Evolutionary conservation across 1,140 invertebrate genomes (phyloP).

Genomic region (Drosophila orosa): DNA sequence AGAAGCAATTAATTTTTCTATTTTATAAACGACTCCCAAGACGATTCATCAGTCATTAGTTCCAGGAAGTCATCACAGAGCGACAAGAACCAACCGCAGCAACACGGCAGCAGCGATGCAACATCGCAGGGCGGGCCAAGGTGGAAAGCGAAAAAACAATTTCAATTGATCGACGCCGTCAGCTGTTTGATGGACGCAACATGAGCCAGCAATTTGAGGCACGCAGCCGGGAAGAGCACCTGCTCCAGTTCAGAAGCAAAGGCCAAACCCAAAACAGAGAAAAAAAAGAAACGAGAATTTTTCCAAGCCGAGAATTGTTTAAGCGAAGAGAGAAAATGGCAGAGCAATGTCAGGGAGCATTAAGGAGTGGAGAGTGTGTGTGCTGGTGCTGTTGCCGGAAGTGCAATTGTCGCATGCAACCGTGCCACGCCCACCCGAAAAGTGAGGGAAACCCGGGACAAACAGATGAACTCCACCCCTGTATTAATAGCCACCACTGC

Average conservation of each 20-base stretch:
- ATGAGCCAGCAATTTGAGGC: constrained; percentile 73
- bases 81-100: constrained; percentile 30
- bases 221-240: constrained; percentile 59
- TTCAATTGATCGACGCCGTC: constrained; percentile 68
- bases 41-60: constrained; percentile 43
- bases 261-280: constrained; percentile 14
- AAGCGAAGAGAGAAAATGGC: constrained; percentile 14
- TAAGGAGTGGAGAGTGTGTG: constrained; percentile 40
- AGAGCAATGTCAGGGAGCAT: constrained; percentile 9
- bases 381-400: constrained; percentile 64
- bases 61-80: constrained; percentile 45
- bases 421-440: constrained; percentile 59
- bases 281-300: constrained; percentile 8
- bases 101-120: constrained; percentile 23
- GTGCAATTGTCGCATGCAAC: constrained; percentile 74
- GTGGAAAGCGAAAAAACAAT: constrained; percentile 25
- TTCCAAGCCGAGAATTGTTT: constrained; percentile 8
- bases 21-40: constrained; percentile 28
- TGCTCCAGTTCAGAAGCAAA: constrained; percentile 43
- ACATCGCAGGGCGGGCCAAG: background rate
- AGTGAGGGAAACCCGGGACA: constrained; percentile 17
- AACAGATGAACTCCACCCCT: constrained; percentile 28
- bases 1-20: constrained; percentile 28
- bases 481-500: constrained; percentile 1
- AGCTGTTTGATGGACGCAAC: constrained; percentile 62